Base-by-base conservation (phyloP, 2,113 vertebrate genomes). In the Poeciliopsis turrubarensis region DNA sequence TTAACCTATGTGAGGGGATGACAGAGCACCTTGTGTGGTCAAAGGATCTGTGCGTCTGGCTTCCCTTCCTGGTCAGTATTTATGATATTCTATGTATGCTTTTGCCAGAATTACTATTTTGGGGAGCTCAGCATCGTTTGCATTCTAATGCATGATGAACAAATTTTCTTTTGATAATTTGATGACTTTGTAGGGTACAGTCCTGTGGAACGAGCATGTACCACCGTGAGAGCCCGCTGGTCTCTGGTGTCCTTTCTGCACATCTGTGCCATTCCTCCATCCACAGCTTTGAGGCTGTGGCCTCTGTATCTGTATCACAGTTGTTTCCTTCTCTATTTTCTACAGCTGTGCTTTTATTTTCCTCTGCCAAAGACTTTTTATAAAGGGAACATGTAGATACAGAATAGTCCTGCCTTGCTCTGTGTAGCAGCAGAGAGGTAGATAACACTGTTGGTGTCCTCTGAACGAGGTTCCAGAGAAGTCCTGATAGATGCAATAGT, bases 301-400 rank as follows among this genome's bases (percentile, higher is more conserved):
- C 19, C 29, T 75, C 25, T 14, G 81, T 34, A 39, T 72, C 22
- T 41, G n/a, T 29, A 41, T 57, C 19, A 51, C 66, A 51, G 32
- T 26, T 1, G 4, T 63, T 41, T 84, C 15, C 3, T 66, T 80
- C 72, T n/a, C 3, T 37, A 77, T 62, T 32, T 69, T 66, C 17
- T 27, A 19, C 54, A 75, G 26, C 67, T 65, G 66, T 86, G 32
- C 37, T 86, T 86, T 84, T 85, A 84, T 75, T 88, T 91, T 89
- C 70, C 77, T 91, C 86, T 86, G 84, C 90, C 91, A 92, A 93
- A 93, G 91, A 89, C 60, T 87, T 88, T 34, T 72, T 89, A 71
- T 76, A 80, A 91, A 91, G 86, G 88, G 84, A 92, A 91, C 86
- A 71, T 88, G 87, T 89, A 89, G 86, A 89, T 79, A 62, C 84